Evolutionary conservation across 2,113 vertebrate species (phyloP), one percentile per base, ranked within the genome.

Genomic region (Glareola pratincola): DNA sequence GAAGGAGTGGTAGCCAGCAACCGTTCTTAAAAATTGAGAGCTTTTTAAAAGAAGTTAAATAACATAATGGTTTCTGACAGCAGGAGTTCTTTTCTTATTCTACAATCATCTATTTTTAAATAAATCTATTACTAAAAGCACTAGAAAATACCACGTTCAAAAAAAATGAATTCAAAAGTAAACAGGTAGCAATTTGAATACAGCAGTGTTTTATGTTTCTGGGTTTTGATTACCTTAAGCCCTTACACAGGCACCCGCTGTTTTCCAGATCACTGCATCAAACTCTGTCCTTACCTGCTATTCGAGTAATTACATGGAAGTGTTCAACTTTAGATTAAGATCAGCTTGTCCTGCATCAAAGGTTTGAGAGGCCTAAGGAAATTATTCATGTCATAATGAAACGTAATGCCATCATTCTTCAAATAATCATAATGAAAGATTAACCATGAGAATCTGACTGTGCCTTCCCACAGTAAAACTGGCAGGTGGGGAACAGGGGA

Each of bases 311-410:
- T 80, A 92, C 19, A 63, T 23, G 36, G 69, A 94, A 37, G 26
- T 77, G 45, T 80, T 93, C 47, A 71, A 64, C 54, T 93, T 93
- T 15, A 76, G 62, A 94, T 94, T 62, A 89, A 85, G 60, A 94
- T 89, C 48, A 82, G 56, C 37, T 76, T 87, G 50, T 43, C 68
- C 81, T 19, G 32, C 79, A 62, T 53, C 22, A 85, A 64, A 89
- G 72, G 21, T 74, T 39, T 84, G 50, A 84, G 69, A 85, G 36
- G 67, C 26, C 62, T 53, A 79, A 78, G 51, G 57, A 90, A 95
- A 95, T 88, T 62, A 60, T 84, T 90, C 48, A 69, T 53, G 24
- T 82, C 64, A 60, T 37, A 77, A 54, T 53, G 41, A 96, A 91
- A 85, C 50, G 30, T 56, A 92, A 90, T 64, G 36, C 26, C 51